Evolutionary conservation across 1,140 invertebrate species (phyloP).

Genomic region (Meloidogyne exigua): DNA sequence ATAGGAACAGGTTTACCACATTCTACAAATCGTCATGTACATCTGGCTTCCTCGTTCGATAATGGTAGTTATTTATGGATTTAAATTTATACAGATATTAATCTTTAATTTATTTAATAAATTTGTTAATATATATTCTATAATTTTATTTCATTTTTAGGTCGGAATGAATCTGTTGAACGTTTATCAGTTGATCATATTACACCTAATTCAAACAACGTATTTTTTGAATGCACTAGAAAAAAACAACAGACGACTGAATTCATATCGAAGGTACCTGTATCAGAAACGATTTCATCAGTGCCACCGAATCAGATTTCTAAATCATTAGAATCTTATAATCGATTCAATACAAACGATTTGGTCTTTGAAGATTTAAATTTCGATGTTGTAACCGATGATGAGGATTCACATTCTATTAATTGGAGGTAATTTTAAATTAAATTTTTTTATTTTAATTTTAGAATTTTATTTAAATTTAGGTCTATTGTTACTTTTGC

Average conservation of each 20-base stretch:
- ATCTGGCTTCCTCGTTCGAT: neutral
- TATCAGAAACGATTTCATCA: neutral
- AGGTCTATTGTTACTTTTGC: conserved; percentile 29
- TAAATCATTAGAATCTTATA: neutral
- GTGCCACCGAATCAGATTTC: neutral
- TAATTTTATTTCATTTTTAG: neutral
- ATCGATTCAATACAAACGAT: conserved; percentile 10
- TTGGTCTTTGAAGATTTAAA: conserved; percentile 40
- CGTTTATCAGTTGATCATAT: neutral
- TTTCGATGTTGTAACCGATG: conserved; percentile 25
- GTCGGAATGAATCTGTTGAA: neutral
- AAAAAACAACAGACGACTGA: neutral
- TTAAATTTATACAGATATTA: neutral
- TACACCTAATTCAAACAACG: neutral
- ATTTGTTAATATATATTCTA: no score
- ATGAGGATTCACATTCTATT: conserved; percentile 11
- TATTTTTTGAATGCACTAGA: neutral
- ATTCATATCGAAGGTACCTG: neutral
- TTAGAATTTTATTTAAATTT: neutral
- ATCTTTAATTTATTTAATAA: neutral
- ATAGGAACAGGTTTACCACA: conserved; percentile 9
- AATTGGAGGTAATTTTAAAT: conserved; percentile 6
- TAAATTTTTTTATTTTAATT: neutral
- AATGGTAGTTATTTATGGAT: neutral
- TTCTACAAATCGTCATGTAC: conserved; percentile 14